A percentile compares a stretch with the other conserved stretches of the same genome.
phyloP scores from a whole-genome alignment of 2,113 vertebrate genomes.

The cattle (Bos taurus) region DNA sequence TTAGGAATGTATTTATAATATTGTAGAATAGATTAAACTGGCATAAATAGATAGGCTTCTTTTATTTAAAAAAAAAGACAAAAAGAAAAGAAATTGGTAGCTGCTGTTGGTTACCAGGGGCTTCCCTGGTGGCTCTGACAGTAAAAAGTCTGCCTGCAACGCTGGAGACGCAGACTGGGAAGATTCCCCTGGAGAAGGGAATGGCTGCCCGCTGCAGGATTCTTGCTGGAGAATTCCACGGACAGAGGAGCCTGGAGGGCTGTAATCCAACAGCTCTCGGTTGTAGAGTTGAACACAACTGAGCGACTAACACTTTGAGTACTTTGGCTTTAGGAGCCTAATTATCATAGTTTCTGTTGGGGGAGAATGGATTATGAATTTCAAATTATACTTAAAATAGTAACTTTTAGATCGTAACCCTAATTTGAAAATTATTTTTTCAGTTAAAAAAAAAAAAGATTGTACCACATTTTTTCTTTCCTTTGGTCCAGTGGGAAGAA shows the following conservation, averaged over 20 bases:
- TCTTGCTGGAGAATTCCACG: background rate
- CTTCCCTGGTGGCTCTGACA: background rate
- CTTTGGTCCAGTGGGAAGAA: background rate
- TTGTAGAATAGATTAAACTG: background rate
- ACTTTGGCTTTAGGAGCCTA: background rate
- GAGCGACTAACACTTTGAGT: background rate
- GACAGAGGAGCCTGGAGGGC: background rate
- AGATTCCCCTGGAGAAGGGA: background rate
- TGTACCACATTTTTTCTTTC: background rate
- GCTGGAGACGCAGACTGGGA: background rate
- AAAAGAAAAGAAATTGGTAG: background rate
- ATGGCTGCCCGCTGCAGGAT: background rate
- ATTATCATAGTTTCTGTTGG: background rate
- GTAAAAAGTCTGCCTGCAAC: background rate
- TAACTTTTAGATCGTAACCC: background rate
- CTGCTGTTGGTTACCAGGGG: background rate
- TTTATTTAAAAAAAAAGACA: background rate
- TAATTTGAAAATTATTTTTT: conserved; percentile 2
- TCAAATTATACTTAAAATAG: background rate
- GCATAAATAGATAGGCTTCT: background rate
- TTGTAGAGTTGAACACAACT: background rate
- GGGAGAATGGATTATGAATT: background rate
- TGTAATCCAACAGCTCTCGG: background rate
- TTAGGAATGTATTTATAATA: background rate
- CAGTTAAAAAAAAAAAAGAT: background rate